phyloP scores from a whole-genome alignment of 2,113 vertebrate species.

The Macheiramphus alcinus region DNA sequence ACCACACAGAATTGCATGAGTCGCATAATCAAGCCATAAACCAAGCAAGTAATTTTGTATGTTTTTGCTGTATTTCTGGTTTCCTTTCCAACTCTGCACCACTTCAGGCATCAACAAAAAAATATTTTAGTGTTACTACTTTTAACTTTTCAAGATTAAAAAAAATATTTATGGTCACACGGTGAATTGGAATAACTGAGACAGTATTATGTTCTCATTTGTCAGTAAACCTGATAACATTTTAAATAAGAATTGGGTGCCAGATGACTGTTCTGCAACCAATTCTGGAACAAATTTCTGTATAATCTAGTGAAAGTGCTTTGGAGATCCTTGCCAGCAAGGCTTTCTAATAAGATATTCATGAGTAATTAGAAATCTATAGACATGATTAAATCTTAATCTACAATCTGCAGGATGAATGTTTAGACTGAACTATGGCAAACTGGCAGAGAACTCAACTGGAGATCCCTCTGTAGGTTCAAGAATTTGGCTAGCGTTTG shows the following conservation, averaged over 20 bases:
- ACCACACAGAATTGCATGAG: not conserved
- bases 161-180: conserved; percentile 16
- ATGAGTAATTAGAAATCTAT: conserved; percentile 55
- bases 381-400: conserved; percentile 58
- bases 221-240: conserved; percentile 44
- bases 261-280: conserved; percentile 23
- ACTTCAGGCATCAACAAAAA: conserved; percentile 54
- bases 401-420: conserved; percentile 36
- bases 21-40: conserved; percentile 26
- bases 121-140: not conserved
- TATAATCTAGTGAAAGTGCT: conserved; percentile 14
- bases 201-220: conserved; percentile 36
- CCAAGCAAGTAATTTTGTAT: conserved; percentile 39
- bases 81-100: not conserved
- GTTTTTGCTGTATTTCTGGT: conserved; percentile 5
- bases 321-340: conserved; percentile 14
- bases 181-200: not conserved
- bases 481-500: not conserved
- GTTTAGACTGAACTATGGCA: not conserved
- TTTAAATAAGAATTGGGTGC: conserved; percentile 13
- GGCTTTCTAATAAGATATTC: conserved; percentile 39
- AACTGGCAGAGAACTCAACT: not conserved
- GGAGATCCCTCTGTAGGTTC: not conserved
- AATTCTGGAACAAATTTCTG: conserved; percentile 51
- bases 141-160: conserved; percentile 39